Evolutionary conservation across 2,797 vertebrate genomes (phyloP).

Genomic region (Dendrocincla fuliginosa): DNA sequence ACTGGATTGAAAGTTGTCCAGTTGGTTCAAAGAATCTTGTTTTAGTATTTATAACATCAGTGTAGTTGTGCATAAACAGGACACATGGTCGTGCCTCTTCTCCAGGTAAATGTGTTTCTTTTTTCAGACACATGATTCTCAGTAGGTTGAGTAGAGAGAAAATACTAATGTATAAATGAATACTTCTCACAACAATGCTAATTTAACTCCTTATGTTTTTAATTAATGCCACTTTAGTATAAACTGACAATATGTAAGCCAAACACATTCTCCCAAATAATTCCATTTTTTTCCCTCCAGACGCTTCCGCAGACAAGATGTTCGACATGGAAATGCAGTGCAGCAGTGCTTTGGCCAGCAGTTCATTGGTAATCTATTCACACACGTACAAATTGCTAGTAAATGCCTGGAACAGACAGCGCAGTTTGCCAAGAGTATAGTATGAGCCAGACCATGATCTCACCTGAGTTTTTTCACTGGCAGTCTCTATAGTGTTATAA

Average conservation of each 20-base stretch:
- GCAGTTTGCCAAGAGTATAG: not conserved
- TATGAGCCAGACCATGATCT: not conserved
- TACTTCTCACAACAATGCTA: not conserved
- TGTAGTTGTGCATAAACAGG: not conserved
- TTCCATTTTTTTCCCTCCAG: slow-evolving; percentile 68
- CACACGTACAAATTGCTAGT: not conserved
- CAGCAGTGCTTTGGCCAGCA: slow-evolving; percentile 96
- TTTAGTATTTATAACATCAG: not conserved
- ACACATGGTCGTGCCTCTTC: not conserved
- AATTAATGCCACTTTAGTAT: not conserved
- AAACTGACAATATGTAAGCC: not conserved
- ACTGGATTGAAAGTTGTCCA: not conserved
- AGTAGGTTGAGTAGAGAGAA: not conserved
- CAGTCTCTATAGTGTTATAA: not conserved
- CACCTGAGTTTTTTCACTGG: not conserved
- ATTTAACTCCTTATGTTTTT: not conserved
- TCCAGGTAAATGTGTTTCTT: not conserved
- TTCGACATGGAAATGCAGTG: slow-evolving; percentile 95
- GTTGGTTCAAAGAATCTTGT: not conserved
- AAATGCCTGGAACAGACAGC: not conserved
- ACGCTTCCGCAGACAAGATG: slow-evolving; percentile 94
- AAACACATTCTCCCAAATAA: not conserved
- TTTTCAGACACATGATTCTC: not conserved
- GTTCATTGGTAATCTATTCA: slow-evolving; percentile 84
- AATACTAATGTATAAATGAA: not conserved